Evolutionary conservation across 2,888 invertebrate species (phyloP).

Genomic region (Branchellion lobata): DNA sequence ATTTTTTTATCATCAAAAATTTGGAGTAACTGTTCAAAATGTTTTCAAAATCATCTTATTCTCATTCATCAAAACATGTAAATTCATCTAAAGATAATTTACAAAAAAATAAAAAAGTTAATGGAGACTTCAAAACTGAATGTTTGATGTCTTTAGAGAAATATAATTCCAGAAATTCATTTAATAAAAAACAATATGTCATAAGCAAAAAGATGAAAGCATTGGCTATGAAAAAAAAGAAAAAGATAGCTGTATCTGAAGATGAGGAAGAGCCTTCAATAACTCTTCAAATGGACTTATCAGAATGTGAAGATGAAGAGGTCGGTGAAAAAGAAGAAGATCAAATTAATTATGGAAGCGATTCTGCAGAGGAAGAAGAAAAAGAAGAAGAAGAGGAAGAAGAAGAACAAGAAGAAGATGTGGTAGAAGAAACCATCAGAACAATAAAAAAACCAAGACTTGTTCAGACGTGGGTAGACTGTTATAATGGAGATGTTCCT

Average conservation of each 20-base stretch:
- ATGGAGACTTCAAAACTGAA: slow-evolving; percentile 1
- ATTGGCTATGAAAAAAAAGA: slow-evolving; percentile 1
- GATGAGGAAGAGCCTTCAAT: neutral
- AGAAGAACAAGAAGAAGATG: neutral
- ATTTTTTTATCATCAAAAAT: neutral
- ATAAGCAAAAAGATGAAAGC: slow-evolving; percentile 12
- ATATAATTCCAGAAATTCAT: neutral
- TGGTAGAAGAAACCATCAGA: neutral
- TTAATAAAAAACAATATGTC: neutral
- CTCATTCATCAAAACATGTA: neutral
- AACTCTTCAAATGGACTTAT: slow-evolving; percentile 34
- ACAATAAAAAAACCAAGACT: neutral
- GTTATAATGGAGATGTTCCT: slow-evolving; percentile 30
- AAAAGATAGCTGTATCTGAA: neutral
- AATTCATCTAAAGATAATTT: neutral
- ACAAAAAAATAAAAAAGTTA: neutral
- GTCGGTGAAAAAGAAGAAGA: neutral
- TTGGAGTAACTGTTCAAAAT: neutral
- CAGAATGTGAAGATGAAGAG: slow-evolving; percentile 18
- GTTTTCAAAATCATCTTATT: neutral
- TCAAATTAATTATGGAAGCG: neutral
- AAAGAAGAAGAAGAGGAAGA: slow-evolving; percentile 17
- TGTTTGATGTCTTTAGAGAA: neutral
- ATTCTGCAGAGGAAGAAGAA: neutral
- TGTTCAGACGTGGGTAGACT: neutral